Base-by-base conservation (phyloP, 2,113 vertebrate genomes). In the Phylloscopus trochilus region DNA sequence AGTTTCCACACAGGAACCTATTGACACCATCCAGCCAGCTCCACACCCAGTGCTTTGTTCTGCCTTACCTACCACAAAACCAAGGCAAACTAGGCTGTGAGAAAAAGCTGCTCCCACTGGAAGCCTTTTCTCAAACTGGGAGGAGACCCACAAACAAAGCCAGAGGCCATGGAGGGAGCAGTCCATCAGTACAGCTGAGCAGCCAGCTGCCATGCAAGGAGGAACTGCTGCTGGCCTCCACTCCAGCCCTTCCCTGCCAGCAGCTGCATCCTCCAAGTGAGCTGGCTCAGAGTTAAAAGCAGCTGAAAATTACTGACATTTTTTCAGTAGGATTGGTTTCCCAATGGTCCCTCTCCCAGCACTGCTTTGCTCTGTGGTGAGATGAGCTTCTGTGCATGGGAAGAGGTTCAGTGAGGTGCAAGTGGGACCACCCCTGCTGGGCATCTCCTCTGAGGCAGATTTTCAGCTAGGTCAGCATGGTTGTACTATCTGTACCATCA, bases 311-410 rank as follows among this genome's bases (percentile, higher is more conserved):
- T 62, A 47, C 53, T 80, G 70, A 60, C 41, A 21, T 86, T 85
- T 87, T 87, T 84, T 59, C 92, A 91, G 53, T 16, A 84, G 93
- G 87, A 72, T 31, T 87, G 81, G 27, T 47, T 73, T 91, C 76
- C 70, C 1, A 2, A 44, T 15, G 30, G 39, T 84, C 39, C 17
- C 7, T 39, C 47, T 83, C 83, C 69, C 0, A 0, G 47, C 69
- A 82, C 23, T 7, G 17, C 52, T 56, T 89, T 0, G 0, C 60
- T 78, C 33, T 1, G 6, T 7, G 60, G 35, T 43, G 55, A 89
- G 47, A 63, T 55, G 49, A 90, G n/a, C 52, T 84, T 35, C 70
- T 83, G 55, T 55, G 47, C 21, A 24, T 18, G 30, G 69, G 27
- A 94, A 74, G 39, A 39, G 33, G 35, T 37, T 81, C 7, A 74